A percentile compares a stretch with the other conserved stretches of the same genome.
phyloP scores from a whole-genome alignment of 2,797 vertebrate genomes.

The Chaetodon trifasciatus region DNA sequence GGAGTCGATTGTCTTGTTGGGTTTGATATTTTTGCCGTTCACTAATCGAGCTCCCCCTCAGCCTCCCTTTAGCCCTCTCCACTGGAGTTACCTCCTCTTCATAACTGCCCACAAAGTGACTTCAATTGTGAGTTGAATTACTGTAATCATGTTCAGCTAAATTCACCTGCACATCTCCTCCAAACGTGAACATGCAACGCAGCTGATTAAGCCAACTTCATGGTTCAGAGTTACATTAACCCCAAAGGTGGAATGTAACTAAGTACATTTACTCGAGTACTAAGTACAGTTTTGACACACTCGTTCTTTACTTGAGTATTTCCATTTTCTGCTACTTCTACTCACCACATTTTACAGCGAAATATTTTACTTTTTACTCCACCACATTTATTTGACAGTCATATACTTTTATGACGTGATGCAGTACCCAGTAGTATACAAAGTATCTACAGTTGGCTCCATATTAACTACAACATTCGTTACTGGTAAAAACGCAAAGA shows the following conservation, averaged over 20 bases:
- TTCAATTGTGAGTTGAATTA: no score
- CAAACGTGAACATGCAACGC: not conserved
- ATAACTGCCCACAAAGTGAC: conserved; percentile 53
- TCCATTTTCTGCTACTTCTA: not conserved
- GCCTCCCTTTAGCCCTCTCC: conserved; percentile 34
- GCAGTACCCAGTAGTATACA: not conserved
- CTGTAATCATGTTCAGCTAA: not conserved
- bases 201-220: not conserved
- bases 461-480: not conserved
- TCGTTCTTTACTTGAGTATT: conserved; percentile 4
- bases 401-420: not conserved
- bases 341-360: not conserved
- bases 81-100: conserved; percentile 73
- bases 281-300: not conserved
- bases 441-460: not conserved
- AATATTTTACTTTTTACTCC: not conserved
- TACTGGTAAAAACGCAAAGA: no score
- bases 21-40: conserved; percentile 51
- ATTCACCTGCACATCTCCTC: not conserved
- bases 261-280: not conserved
- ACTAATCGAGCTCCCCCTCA: conserved; percentile 14
- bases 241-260: conserved; percentile 10
- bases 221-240: conserved; percentile 16
- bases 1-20: conserved; percentile 20
- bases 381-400: not conserved